Conservation (phyloP, 1,140 invertebrate genomes). For the Aradophagus sp. region DNA sequence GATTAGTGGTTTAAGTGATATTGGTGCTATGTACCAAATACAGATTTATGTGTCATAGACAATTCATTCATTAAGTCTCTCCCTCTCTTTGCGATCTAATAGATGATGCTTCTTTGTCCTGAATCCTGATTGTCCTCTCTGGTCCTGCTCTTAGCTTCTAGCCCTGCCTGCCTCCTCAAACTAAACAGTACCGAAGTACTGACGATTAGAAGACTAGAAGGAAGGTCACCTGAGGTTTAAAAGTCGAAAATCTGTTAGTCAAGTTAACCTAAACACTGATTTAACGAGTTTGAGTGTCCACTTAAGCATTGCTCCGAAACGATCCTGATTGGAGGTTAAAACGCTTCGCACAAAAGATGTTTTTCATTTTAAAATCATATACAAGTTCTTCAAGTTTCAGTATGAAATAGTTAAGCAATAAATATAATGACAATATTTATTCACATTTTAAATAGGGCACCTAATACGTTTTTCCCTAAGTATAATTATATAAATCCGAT, state of each 20-base stretch:
- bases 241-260: slow-evolving; percentile 75
- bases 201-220: slow-evolving; percentile 75
- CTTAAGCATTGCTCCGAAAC: slow-evolving; percentile 55
- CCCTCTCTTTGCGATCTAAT: slow-evolving; percentile 66
- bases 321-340: slow-evolving; percentile 24
- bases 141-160: slow-evolving; percentile 70
- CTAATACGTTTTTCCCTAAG: too few species aligned
- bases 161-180: slow-evolving; percentile 73
- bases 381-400: too few species aligned
- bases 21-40: slow-evolving; percentile 65
- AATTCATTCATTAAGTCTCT: slow-evolving; percentile 59
- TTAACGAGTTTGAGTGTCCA: slow-evolving; percentile 39
- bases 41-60: slow-evolving; percentile 59
- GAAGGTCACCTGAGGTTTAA: slow-evolving; percentile 75
- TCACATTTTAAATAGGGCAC: background rate
- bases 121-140: slow-evolving; percentile 68
- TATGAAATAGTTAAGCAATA: too few species aligned
- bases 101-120: slow-evolving; percentile 70
- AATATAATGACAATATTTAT: too few species aligned
- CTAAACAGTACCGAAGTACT: slow-evolving; percentile 74
- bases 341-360: background rate
- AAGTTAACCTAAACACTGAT: slow-evolving; percentile 59
- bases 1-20: slow-evolving; percentile 18
- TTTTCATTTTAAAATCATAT: background rate
- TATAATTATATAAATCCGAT: too few species aligned